Evolutionary conservation across 1,140 invertebrate genomes (phyloP), one percentile per base, ranked within the genome.

Genomic region (Drosophila nikananu): DNA sequence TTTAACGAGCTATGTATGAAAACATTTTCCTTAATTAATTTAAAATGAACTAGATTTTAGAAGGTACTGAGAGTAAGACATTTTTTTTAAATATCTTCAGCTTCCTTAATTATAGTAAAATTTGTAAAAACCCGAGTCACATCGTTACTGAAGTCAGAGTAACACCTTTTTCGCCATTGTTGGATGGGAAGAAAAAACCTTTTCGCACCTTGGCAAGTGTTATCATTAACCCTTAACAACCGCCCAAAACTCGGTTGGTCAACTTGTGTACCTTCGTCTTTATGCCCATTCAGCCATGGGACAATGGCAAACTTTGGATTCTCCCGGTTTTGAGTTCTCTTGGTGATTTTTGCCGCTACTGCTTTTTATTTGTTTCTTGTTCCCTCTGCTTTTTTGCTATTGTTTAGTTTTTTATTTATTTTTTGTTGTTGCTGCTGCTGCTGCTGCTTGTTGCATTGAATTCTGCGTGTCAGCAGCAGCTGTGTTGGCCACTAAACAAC

Each of bases 391-490:
- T 76, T 63, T 65, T 79, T 57, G 66, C 82, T 78, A 79, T 86
- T 81, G 67, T 46, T 74, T 62, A 32, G 48, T 55, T 71, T 30
- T 30, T 80, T 78, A 55, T 80, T 58, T 37, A 46, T 54, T 70
- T 70, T 30, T 17, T 32, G 30, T 32, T 61, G 54, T 19, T 66
- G 30, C 32, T 63, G 68, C 51, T 66, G 30, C 32, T 63, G 68
- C 51, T 51, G 23, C 57, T 54, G 64, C 46, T 73, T 77, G 71
- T 73, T 87, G 83, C 84, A 89, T 89, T 89, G 72, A 70, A 77
- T 87, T 81, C 77, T 87, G 83, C 83, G 84, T 87, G 83, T 87
- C 83, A 87, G 84, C 83, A 87, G 57, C 80, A 82, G 83, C 82
- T 86, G 83, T 81, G 78, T 78, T 83, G 75, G 49, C 60, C 73